Percentiles rank a stretch among this genome's conserved stretches.
phyloP scores from a whole-genome alignment of 53 echinoderm and acorn worm genomes.

The Paracentrotus lividus region DNA sequence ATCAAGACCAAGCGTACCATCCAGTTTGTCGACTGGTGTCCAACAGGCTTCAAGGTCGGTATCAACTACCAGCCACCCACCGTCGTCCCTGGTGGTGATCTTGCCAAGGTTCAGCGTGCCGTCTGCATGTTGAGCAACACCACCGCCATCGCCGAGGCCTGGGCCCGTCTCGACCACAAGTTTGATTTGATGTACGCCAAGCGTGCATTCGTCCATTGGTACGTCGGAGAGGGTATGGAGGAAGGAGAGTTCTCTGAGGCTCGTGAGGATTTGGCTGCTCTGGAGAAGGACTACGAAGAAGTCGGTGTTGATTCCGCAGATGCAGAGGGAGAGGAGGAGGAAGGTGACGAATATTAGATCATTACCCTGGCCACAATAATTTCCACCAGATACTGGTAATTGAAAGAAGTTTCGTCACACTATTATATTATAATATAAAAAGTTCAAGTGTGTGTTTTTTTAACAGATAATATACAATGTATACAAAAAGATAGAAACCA shows the following conservation, averaged over 20 bases:
- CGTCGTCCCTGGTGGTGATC: slow-evolving; percentile 97
- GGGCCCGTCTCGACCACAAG: slow-evolving; percentile 98
- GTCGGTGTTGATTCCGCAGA: slow-evolving; percentile 76
- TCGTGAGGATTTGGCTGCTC: slow-evolving; percentile 63
- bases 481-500: too few relatives aligned
- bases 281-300: slow-evolving; percentile 76
- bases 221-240: slow-evolving; percentile 99
- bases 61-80: slow-evolving; percentile 99
- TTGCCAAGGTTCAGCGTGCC: slow-evolving; percentile 98
- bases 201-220: slow-evolving; percentile 98
- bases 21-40: slow-evolving; percentile 99
- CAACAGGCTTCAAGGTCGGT: slow-evolving; percentile 98
- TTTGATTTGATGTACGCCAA: slow-evolving; percentile 99
- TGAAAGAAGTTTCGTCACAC: too few relatives aligned
- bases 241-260: slow-evolving; percentile 95
- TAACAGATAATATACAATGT: too few relatives aligned
- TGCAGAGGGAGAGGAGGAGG: slow-evolving; percentile 74
- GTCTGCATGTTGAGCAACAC: slow-evolving; percentile 99
- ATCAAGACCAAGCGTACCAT: slow-evolving; percentile 99
- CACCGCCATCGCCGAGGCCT: slow-evolving; percentile 97
- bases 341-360: slow-evolving; percentile 81
- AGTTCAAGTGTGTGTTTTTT: too few relatives aligned
- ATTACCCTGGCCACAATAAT: not conserved
- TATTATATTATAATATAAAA: too few relatives aligned
- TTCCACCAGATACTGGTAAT: too few relatives aligned